phyloP scores from a whole-genome alignment of 2,888 invertebrate species.

The Hyles lineata region DNA sequence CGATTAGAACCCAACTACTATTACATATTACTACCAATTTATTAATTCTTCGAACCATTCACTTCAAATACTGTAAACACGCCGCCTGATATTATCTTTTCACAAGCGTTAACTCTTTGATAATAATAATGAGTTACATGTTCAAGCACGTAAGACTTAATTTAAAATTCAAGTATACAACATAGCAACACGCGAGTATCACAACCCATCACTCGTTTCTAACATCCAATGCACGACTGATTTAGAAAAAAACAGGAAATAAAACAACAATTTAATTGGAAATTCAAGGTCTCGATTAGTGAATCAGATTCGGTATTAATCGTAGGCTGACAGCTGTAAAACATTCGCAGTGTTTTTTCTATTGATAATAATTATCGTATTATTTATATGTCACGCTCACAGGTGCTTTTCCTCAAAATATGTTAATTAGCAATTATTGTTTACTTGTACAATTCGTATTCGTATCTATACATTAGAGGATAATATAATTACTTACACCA shows the following conservation, averaged over 20 bases:
- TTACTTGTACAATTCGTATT: too few species aligned
- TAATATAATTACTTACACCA: too few species aligned
- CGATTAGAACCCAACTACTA: too few species aligned
- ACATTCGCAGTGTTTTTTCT: not conserved
- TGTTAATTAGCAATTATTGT: too few species aligned
- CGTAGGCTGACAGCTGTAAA: not conserved
- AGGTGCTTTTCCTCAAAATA: not conserved
- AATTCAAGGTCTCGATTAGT: slow-evolving; percentile 28
- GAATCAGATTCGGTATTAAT: not conserved
- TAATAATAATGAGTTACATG: not conserved
- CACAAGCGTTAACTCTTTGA: not conserved
- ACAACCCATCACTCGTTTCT: not conserved
- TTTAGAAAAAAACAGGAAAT: not conserved
- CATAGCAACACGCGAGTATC: not conserved
- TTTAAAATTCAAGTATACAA: slow-evolving; percentile 9
- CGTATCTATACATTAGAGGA: too few species aligned
- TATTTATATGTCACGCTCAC: not conserved
- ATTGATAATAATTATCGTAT: not conserved
- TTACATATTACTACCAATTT: too few species aligned
- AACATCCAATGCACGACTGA: not conserved
- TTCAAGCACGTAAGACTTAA: not conserved
- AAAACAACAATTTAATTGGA: not conserved
- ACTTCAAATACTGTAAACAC: too few species aligned
- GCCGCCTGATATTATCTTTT: not conserved
- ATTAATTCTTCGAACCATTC: too few species aligned